Evolutionary conservation across 30 jellyfish, hydroid and myxozoan species (phyloP).

Genomic region (Clytia hemisphaerica): DNA sequence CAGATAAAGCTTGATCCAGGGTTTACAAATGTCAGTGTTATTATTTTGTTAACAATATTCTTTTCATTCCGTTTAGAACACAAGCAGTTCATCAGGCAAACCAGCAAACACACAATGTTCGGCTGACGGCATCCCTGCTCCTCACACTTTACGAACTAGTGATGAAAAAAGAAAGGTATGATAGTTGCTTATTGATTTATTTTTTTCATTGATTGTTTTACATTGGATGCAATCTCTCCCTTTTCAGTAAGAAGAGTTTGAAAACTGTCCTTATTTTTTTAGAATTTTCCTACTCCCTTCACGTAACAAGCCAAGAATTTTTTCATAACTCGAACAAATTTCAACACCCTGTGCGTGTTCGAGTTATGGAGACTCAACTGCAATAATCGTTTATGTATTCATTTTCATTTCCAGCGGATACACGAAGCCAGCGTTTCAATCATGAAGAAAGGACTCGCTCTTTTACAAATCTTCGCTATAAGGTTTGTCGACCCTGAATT

Average conservation of each 20-base stretch:
- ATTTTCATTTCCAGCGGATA: slow-evolving; percentile 34
- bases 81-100: slow-evolving; percentile 10
- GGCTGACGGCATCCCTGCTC: slow-evolving; percentile 65
- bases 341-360: too few species aligned
- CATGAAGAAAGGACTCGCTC: slow-evolving; percentile 81
- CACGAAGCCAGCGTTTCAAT: slow-evolving; percentile 83
- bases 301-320: too few species aligned
- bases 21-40: background rate
- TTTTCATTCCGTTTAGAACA: slow-evolving; percentile 18
- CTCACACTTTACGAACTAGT: slow-evolving; percentile 71
- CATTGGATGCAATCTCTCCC: too few species aligned
- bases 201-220: too few species aligned
- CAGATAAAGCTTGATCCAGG: background rate
- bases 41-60: background rate
- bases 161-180: slow-evolving; percentile 87
- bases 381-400: too few species aligned
- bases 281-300: too few species aligned
- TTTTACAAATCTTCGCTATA: slow-evolving; percentile 79
- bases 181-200: background rate
- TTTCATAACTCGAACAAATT: too few species aligned
- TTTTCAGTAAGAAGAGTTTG: too few species aligned
- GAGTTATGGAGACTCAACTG: too few species aligned
- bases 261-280: too few species aligned
- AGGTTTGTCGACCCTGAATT: slow-evolving; percentile 51
- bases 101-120: too few species aligned